Percentiles rank a stretch among this genome's conserved stretches.
These are phyloP conservation scores for Poeciliopsis turrubarensis DNA, from an alignment of 2,113 vertebrate genomes.

Conservation along the genomic window DNA sequence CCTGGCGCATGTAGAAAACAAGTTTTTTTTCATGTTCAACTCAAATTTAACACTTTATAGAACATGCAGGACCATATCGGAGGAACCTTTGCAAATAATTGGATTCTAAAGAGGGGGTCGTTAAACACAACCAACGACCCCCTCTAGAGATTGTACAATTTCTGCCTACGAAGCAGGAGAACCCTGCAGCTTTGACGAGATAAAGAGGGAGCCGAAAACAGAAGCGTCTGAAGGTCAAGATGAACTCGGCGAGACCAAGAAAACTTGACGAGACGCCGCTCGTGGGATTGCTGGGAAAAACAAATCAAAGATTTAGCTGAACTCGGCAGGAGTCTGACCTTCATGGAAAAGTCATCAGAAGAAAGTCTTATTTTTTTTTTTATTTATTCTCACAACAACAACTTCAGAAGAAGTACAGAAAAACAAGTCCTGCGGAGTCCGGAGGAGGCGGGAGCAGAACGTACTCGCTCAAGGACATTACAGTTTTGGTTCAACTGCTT, in stretches of 20 bases:
- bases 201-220: neutral
- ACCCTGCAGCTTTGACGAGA: neutral
- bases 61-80: neutral
- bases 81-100: neutral
- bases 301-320: neutral
- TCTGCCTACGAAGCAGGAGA: neutral
- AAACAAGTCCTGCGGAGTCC: neutral
- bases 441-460: neutral
- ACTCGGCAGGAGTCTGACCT: slow-evolving; percentile 5
- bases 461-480: neutral
- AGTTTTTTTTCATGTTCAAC: too few relatives aligned
- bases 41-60: neutral
- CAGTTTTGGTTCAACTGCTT: neutral
- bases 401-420: neutral
- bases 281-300: neutral
- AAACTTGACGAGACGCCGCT: neutral
- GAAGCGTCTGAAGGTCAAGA: neutral
- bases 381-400: neutral
- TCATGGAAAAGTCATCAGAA: neutral
- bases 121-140: neutral
- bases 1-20: too few relatives aligned
- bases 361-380: neutral
- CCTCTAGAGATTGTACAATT: too few relatives aligned
- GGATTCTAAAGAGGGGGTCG: too few relatives aligned
- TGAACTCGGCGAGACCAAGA: neutral